Conservation (phyloP, 2,797 vertebrate species). For the Lepus oiostolus region DNA sequence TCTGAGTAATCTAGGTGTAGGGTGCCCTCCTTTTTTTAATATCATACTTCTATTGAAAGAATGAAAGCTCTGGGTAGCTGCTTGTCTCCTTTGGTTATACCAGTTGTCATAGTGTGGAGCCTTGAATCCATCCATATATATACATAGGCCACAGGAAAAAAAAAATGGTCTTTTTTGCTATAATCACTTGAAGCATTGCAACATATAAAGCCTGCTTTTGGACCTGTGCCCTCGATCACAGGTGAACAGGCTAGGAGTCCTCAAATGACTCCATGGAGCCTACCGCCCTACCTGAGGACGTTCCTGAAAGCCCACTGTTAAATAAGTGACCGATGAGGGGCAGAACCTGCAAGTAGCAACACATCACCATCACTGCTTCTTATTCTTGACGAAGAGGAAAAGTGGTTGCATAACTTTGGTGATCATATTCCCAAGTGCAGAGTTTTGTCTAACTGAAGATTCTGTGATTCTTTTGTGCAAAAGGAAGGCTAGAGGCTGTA, state of each 20-base stretch:
- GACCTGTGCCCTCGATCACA: neutral
- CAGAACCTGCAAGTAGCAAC: neutral
- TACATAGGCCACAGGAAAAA: neutral
- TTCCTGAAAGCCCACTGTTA: neutral
- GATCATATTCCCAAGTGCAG: neutral
- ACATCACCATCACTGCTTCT: neutral
- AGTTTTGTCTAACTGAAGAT: neutral
- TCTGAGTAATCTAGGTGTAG: neutral
- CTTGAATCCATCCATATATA: neutral
- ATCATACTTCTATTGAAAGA: neutral
- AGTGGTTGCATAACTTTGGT: neutral
- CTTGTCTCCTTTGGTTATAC: neutral
- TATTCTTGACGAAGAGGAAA: constrained; percentile 50
- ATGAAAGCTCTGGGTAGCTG: neutral
- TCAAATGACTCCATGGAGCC: neutral
- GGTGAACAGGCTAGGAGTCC: neutral
- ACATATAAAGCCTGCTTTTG: neutral
- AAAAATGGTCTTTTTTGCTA: neutral
- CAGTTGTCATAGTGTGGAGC: neutral
- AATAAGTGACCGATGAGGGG: neutral
- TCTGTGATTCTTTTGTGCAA: neutral
- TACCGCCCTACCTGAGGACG: neutral
- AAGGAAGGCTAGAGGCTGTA: neutral
- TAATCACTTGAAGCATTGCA: neutral
- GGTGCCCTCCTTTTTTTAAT: neutral